These are phyloP conservation scores for Xestia rhomboidea DNA, from an alignment of 2,888 invertebrate species.

Conservation along the genomic window DNA sequence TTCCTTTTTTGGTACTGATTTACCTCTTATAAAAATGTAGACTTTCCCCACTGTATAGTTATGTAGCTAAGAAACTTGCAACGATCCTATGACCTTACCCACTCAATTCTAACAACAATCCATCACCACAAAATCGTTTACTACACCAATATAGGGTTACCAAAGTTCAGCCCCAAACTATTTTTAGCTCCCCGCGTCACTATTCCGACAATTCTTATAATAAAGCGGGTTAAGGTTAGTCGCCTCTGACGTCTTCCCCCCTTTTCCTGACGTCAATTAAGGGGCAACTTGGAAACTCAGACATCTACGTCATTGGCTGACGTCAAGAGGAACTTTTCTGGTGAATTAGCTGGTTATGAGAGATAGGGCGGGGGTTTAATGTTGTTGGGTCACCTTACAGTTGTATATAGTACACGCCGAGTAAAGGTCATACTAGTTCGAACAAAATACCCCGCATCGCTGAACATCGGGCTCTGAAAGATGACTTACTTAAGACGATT, in stretches of 20 bases:
- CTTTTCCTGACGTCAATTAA: slow-evolving; percentile 38
- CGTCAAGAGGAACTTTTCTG: slow-evolving; percentile 32
- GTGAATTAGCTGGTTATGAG: slow-evolving; percentile 20
- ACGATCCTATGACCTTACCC: not conserved
- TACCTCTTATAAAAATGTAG: not conserved
- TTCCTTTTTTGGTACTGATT: not conserved
- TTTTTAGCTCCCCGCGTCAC: slow-evolving; percentile 34
- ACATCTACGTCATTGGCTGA: slow-evolving; percentile 46
- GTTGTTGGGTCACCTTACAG: not conserved
- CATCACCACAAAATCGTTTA: slow-evolving; percentile 9
- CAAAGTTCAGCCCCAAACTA: slow-evolving; percentile 37
- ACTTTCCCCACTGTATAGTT: not conserved
- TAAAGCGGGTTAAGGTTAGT: slow-evolving; percentile 54
- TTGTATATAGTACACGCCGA: not conserved
- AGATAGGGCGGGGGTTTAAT: not conserved
- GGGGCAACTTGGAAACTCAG: slow-evolving; percentile 21
- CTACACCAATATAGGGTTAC: slow-evolving; percentile 21
- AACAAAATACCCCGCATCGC: too few relatives aligned
- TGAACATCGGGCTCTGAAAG: too few relatives aligned
- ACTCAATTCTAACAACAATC: not conserved
- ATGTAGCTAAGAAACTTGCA: not conserved
- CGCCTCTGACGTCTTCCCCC: slow-evolving; percentile 47
- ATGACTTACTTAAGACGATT: too few relatives aligned
- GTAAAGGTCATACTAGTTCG: not conserved
- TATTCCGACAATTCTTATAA: slow-evolving; percentile 15